phyloP scores from a whole-genome alignment of 1,140 invertebrate species.

The Planococcus citri region DNA sequence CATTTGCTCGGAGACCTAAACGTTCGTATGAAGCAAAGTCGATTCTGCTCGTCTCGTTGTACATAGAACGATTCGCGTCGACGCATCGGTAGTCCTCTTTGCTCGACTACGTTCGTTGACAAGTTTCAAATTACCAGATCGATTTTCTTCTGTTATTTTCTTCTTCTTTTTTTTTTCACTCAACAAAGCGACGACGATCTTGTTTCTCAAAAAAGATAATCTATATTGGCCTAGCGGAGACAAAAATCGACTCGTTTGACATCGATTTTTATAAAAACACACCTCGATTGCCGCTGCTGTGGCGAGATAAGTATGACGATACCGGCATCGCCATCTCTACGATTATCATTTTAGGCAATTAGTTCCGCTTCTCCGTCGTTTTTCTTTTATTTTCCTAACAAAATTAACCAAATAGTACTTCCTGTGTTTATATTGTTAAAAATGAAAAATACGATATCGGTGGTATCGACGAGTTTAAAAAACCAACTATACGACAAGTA shows the following conservation, averaged over 20 bases:
- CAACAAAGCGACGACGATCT: background rate
- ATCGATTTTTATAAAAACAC: too few relatives aligned
- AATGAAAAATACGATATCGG: background rate
- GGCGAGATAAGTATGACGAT: too few relatives aligned
- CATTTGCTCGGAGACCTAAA: background rate
- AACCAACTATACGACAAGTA: too few relatives aligned
- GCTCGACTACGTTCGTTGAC: background rate
- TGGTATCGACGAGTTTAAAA: background rate
- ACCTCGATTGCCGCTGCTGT: too few relatives aligned
- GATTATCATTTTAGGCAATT: background rate
- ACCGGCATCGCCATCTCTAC: too few relatives aligned
- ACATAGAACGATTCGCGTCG: background rate
- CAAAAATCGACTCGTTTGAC: background rate
- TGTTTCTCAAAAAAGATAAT: too few relatives aligned
- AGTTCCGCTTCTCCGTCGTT: background rate
- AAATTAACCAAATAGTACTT: constrained; percentile 1
- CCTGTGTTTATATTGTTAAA: constrained; percentile 7
- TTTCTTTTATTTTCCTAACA: background rate
- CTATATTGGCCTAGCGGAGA: background rate
- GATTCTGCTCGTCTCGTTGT: too few relatives aligned
- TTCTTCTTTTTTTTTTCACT: background rate
- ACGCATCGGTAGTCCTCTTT: background rate
- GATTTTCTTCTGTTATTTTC: background rate
- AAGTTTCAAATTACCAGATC: background rate
- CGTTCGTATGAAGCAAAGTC: background rate